Percentiles rank a stretch among this genome's conserved stretches.
Conservation (phyloP, 2,888 invertebrate species). For the Limnephilus lunatus region DNA sequence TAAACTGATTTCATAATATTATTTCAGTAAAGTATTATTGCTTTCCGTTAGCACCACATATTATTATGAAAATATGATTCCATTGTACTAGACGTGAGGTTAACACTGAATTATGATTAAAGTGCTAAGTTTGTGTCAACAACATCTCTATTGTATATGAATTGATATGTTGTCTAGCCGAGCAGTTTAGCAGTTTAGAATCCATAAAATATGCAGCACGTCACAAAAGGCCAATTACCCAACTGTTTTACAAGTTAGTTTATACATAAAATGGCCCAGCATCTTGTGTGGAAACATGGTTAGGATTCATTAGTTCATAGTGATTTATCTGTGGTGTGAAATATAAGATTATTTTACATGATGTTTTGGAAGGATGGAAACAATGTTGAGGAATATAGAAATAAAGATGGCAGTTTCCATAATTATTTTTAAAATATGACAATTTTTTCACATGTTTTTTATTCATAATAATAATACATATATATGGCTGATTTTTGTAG, state of each 20-base stretch:
- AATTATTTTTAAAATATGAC: not conserved
- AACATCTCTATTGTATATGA: not conserved
- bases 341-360: not conserved
- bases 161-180: not conserved
- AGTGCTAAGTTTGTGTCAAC: not conserved
- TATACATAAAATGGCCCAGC: not conserved
- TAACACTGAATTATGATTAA: not conserved
- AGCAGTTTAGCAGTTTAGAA: not conserved
- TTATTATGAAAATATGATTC: not conserved
- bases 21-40: slow-evolving; percentile 26
- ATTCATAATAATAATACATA: too few species aligned
- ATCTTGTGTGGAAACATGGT: not conserved
- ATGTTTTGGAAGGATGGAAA: not conserved
- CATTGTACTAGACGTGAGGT: not conserved
- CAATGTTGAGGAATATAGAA: not conserved
- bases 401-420: not conserved
- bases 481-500: too few species aligned
- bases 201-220: not conserved
- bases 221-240: not conserved
- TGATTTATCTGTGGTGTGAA: not conserved
- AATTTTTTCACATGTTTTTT: too few species aligned
- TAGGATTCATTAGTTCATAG: not conserved
- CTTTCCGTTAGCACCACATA: slow-evolving; percentile 13
- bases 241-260: not conserved
- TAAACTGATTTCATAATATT: slow-evolving; percentile 4